Percentiles rank a stretch among this genome's conserved stretches.
Conservation (phyloP, 2,797 vertebrate genomes). For the Chiroxiphia lanceolata region DNA sequence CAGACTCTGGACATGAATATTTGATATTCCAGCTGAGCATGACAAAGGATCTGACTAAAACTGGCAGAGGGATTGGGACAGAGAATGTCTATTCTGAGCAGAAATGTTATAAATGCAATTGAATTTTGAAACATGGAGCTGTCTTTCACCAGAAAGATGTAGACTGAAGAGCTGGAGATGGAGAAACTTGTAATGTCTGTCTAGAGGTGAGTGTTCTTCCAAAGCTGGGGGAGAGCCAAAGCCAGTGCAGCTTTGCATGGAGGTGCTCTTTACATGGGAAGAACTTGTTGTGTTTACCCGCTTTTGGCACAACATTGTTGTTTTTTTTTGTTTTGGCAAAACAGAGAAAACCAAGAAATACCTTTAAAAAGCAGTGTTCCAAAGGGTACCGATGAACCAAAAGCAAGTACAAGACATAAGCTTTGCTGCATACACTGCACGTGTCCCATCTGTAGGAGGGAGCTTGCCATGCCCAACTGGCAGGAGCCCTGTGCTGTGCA, state of each 20-base stretch:
- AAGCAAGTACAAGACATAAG: background rate
- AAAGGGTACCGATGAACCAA: background rate
- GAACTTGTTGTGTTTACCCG: accelerated
- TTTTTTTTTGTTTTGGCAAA: background rate
- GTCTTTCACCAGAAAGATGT: background rate
- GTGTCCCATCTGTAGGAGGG: accelerated
- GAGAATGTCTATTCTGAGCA: background rate
- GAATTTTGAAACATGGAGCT: background rate
- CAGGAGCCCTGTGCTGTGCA: background rate
- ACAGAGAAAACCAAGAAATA: background rate
- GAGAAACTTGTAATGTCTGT: background rate
- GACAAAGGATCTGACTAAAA: slow-evolving; percentile 16
- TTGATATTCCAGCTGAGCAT: slow-evolving; percentile 3
- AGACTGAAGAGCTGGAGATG: background rate
- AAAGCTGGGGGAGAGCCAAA: background rate
- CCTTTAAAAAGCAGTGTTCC: background rate
- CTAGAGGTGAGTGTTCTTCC: background rate
- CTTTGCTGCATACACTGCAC: background rate
- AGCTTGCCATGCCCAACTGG: background rate
- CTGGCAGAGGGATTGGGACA: background rate
- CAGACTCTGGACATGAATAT: background rate
- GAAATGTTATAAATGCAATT: background rate
- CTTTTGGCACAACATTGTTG: background rate
- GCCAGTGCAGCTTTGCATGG: background rate
- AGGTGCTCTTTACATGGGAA: background rate